These are phyloP conservation scores for Netelia virgata DNA, from an alignment of 2,888 invertebrate species.

Conservation along the genomic window DNA sequence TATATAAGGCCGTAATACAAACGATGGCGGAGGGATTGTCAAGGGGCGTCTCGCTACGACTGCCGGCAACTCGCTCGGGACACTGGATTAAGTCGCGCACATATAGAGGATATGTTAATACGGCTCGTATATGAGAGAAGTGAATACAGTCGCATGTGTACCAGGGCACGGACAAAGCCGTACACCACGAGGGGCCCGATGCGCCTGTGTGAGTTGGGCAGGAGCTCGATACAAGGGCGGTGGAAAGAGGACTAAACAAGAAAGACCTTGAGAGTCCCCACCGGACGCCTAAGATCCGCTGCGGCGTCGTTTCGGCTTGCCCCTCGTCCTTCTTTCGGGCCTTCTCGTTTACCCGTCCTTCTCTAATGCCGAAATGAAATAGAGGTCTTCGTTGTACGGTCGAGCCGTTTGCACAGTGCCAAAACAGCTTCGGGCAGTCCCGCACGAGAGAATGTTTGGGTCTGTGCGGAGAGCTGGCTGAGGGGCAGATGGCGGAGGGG, in stretches of 20 bases:
- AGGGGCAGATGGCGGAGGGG: slow-evolving; percentile 12
- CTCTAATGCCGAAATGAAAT: slow-evolving; percentile 54
- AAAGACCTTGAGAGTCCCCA: slow-evolving; percentile 70
- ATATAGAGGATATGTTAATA: slow-evolving; percentile 40
- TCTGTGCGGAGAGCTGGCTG: neutral
- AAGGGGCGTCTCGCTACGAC: slow-evolving; percentile 54
- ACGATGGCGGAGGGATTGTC: slow-evolving; percentile 35
- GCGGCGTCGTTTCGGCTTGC: slow-evolving; percentile 49
- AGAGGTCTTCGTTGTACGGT: slow-evolving; percentile 63
- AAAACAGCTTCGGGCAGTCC: slow-evolving; percentile 61
- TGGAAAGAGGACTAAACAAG: slow-evolving; percentile 65
- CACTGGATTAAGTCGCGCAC: slow-evolving; percentile 52
- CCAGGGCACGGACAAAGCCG: neutral
- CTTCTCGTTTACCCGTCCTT: slow-evolving; percentile 32
- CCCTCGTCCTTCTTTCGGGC: slow-evolving; percentile 38
- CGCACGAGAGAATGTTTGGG: slow-evolving; percentile 11
- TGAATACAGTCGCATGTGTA: slow-evolving; percentile 15
- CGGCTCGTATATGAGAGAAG: slow-evolving; percentile 17
- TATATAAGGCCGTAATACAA: neutral
- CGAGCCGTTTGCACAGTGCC: slow-evolving; percentile 62
- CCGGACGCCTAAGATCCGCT: slow-evolving; percentile 42
- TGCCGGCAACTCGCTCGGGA: slow-evolving; percentile 45
- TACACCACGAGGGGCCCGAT: neutral
- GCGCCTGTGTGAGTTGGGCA: slow-evolving; percentile 32
- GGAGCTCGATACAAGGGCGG: slow-evolving; percentile 64